These are phyloP conservation scores for Vombatus ursinus DNA, from an alignment of 2,113 vertebrate species.

Conservation along the genomic window DNA sequence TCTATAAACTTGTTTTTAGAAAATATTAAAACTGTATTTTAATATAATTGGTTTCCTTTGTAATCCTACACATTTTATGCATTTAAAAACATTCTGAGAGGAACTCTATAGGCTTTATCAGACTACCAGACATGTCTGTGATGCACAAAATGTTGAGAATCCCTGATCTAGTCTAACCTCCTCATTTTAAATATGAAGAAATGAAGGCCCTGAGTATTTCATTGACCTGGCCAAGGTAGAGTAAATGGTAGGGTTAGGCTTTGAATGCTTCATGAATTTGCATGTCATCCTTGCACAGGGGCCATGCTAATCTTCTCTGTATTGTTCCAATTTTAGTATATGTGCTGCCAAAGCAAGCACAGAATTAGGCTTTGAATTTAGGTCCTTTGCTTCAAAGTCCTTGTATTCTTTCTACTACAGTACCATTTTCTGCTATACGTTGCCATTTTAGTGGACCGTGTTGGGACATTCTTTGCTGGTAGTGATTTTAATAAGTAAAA, in stretches of 20 bases:
- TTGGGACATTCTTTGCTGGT: background rate
- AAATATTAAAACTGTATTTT: background rate
- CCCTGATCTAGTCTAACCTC: background rate
- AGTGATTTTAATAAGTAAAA: background rate
- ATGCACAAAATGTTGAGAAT: no score
- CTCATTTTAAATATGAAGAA: constrained; percentile 21
- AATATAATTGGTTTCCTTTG: background rate
- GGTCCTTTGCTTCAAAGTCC: background rate
- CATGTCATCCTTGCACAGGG: no score
- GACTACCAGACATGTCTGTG: background rate
- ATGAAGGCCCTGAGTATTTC: background rate
- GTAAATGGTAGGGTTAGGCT: background rate
- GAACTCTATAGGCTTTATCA: no score
- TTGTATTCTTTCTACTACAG: background rate
- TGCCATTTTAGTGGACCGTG: background rate
- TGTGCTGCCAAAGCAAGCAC: no score
- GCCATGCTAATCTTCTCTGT: no score
- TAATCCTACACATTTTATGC: background rate
- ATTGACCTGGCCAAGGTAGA: background rate
- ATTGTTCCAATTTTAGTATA: no score
- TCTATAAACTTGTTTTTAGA: background rate
- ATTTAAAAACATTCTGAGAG: background rate
- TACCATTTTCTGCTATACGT: background rate
- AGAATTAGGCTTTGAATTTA: no score
- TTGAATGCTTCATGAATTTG: no score